phyloP scores from a whole-genome alignment of 2,113 vertebrate genomes.

The Hippocampus abdominalis region DNA sequence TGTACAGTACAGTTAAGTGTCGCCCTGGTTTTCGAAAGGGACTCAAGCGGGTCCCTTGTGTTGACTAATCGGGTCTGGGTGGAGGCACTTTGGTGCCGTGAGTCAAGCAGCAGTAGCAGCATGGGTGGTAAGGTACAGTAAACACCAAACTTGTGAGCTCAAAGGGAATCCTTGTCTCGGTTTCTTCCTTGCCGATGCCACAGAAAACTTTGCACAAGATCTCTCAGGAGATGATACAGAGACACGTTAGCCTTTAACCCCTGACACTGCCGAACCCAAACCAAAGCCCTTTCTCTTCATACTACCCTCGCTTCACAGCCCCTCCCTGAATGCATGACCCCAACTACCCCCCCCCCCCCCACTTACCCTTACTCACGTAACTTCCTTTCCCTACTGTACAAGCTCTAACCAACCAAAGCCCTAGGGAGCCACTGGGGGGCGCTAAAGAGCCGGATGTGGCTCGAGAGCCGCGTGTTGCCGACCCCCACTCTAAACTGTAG shows the following conservation, averaged over 20 bases:
- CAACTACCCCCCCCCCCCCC: no score
- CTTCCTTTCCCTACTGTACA: no score
- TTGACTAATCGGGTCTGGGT: constrained; percentile 64
- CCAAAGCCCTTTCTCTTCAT: background rate
- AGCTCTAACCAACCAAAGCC: no score
- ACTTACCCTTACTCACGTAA: no score
- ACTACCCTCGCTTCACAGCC: no score
- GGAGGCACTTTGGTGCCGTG: constrained; percentile 52
- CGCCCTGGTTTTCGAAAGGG: constrained; percentile 49
- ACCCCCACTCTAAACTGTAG: no score
- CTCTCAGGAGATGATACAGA: background rate
- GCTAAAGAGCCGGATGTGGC: no score
- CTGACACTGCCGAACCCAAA: background rate
- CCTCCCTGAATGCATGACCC: no score
- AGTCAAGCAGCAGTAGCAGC: constrained; percentile 34
- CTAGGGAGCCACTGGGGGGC: no score
- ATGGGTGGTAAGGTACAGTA: constrained; percentile 60
- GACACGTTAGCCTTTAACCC: background rate
- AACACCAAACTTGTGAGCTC: constrained; percentile 70
- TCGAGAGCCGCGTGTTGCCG: no score
- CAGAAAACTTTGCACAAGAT: constrained; percentile 30
- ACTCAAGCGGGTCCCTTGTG: constrained; percentile 69
- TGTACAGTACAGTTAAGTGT: constrained; percentile 59
- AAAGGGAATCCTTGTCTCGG: constrained; percentile 52
- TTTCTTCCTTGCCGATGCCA: constrained; percentile 41